phyloP scores from a whole-genome alignment of 1,140 invertebrate genomes.

The Bombyx mori region DNA sequence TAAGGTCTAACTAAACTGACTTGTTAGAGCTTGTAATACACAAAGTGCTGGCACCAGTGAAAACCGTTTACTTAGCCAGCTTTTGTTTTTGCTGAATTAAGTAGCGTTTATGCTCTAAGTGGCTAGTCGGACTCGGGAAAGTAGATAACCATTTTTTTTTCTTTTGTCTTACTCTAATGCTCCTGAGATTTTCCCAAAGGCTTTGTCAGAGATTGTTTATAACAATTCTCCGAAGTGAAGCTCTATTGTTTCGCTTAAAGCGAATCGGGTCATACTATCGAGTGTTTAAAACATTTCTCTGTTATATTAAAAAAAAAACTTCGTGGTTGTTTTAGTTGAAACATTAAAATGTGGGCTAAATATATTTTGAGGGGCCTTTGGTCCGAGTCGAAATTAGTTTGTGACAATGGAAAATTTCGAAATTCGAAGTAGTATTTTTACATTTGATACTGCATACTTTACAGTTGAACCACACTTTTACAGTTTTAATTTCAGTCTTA shows the following conservation, averaged over 20 bases:
- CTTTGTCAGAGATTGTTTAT: slow-evolving; percentile 15
- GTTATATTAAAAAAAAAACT: too few species aligned
- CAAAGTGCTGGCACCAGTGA: slow-evolving; percentile 28
- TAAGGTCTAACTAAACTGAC: neutral
- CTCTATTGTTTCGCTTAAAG: slow-evolving; percentile 4
- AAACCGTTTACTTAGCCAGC: slow-evolving; percentile 39
- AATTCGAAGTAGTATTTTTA: too few species aligned
- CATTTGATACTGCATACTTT: too few species aligned
- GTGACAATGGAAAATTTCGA: too few species aligned
- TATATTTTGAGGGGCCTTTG: too few species aligned
- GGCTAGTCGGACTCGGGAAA: slow-evolving; percentile 35
- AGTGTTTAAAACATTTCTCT: too few species aligned
- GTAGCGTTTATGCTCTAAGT: slow-evolving; percentile 45
- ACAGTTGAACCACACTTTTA: too few species aligned
- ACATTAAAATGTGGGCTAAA: too few species aligned
- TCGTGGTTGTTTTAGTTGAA: too few species aligned
- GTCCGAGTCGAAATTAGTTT: too few species aligned
- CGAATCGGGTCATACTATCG: too few species aligned
- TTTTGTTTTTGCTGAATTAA: slow-evolving; percentile 58
- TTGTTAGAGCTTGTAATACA: slow-evolving; percentile 16
- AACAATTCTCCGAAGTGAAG: slow-evolving; percentile 12
- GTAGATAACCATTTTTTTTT: slow-evolving; percentile 43
- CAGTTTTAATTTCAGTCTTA: too few species aligned
- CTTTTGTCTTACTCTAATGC: slow-evolving; percentile 28
- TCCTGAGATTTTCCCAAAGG: slow-evolving; percentile 23